A percentile compares a stretch with the other conserved stretches of the same genome.
Evolutionary conservation across 2,888 invertebrate genomes (phyloP).

Genomic region (Acanthosepion pharaonis): DNA sequence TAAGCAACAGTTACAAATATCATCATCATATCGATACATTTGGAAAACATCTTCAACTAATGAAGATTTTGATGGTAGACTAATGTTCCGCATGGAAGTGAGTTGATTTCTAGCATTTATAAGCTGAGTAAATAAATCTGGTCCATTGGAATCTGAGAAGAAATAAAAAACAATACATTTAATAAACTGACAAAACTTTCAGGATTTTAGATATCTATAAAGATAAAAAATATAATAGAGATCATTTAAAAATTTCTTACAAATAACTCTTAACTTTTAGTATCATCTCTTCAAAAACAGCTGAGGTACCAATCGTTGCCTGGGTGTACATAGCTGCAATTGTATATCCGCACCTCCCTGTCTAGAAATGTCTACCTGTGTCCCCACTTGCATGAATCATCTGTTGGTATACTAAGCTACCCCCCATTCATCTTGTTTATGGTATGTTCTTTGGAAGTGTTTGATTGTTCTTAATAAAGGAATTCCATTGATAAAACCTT

Average conservation of each 20-base stretch:
- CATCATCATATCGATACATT: conserved; percentile 41
- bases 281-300: too few relatives aligned
- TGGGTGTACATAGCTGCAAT: too few relatives aligned
- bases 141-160: neutral
- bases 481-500: too few relatives aligned
- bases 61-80: conserved; percentile 33
- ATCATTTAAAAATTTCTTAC: neutral
- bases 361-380: too few relatives aligned
- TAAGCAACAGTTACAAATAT: conserved; percentile 41
- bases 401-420: too few relatives aligned
- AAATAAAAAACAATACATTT: neutral
- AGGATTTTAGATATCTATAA: neutral
- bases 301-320: neutral
- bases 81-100: conserved; percentile 34
- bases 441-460: too few relatives aligned
- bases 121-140: conserved; percentile 25
- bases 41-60: conserved; percentile 44
- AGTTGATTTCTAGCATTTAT: conserved; percentile 44
- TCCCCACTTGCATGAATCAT: too few relatives aligned
- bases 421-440: too few relatives aligned
- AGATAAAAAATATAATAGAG: neutral
- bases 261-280: neutral
- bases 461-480: too few relatives aligned
- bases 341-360: too few relatives aligned
- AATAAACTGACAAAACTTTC: neutral